Percentiles rank a stretch among this genome's conserved stretches.
Conservation (phyloP, 2,888 invertebrate genomes). For the Drosophila pegasa region DNA sequence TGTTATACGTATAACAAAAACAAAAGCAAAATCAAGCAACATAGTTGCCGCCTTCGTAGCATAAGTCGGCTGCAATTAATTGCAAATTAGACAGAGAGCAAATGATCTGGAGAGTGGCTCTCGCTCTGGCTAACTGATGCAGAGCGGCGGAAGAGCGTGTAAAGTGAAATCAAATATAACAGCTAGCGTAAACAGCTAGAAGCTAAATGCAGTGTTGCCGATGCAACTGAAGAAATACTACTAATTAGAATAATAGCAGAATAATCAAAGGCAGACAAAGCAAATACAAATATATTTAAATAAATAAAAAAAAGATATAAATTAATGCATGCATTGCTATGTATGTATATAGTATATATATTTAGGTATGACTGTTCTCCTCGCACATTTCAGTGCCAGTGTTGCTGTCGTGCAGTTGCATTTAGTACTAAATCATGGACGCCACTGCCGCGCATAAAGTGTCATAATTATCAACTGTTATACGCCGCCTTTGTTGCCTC, state of each 20-base stretch:
- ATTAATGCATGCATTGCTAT: background rate
- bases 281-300: background rate
- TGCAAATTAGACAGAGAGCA: conserved; percentile 31
- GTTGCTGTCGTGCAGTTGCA: background rate
- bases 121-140: conserved; percentile 9
- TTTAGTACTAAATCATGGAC: conserved; percentile 6
- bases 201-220: conserved; percentile 23
- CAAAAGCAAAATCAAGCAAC: conserved; percentile 26
- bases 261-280: background rate
- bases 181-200: conserved; percentile 4
- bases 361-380: no score
- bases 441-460: background rate
- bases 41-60: conserved; percentile 21
- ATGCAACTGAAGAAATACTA: conserved; percentile 5
- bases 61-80: conserved; percentile 26
- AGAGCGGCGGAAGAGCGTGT: conserved; percentile 3
- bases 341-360: background rate
- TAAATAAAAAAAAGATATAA: background rate
- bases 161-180: conserved; percentile 21
- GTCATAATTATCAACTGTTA: conserved; percentile 25
- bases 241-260: no score
- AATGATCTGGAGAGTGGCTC: conserved; percentile 31
- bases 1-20: conserved; percentile 22
- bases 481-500: conserved; percentile 4
- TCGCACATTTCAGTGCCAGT: background rate